Evolutionary conservation across 1,140 invertebrate genomes (phyloP).

Genomic region (Eupeodes corollae): DNA sequence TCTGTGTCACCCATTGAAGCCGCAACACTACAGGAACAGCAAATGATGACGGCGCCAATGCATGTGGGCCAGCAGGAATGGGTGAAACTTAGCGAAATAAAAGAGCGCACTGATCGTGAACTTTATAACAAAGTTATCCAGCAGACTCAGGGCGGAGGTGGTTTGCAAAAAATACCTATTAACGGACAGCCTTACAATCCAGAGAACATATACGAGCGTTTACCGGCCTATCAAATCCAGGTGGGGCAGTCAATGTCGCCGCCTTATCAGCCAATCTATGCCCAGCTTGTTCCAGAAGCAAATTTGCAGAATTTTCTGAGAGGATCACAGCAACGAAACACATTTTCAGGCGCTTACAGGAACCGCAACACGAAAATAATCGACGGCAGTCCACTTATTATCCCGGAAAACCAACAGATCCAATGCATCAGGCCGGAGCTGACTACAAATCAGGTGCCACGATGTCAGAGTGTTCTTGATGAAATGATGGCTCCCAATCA

Average conservation of each 20-base stretch:
- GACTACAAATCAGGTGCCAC: conserved; percentile 7
- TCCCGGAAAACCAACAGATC: not conserved
- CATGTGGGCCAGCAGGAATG: conserved; percentile 15
- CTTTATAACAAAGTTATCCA: conserved; percentile 25
- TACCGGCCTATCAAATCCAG: conserved; percentile 11
- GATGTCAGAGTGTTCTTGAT: conserved; percentile 30
- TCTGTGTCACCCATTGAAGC: not conserved
- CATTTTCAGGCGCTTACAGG: conserved; percentile 22
- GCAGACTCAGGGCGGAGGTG: conserved; percentile 13
- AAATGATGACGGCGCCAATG: not conserved
- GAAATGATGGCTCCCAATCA: conserved; percentile 11
- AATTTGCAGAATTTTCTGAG: conserved; percentile 15
- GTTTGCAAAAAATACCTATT: not conserved
- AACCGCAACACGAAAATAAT: conserved; percentile 18
- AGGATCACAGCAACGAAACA: conserved; percentile 28
- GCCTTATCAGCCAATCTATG: not conserved
- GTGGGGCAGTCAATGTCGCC: not conserved
- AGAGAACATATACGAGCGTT: conserved; percentile 31
- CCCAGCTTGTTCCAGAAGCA: conserved; percentile 1
- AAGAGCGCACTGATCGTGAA: conserved; percentile 28
- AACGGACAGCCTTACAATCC: conserved; percentile 2
- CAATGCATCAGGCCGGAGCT: not conserved
- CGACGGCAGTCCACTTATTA: conserved; percentile 4
- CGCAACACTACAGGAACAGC: not conserved
- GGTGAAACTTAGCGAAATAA: conserved; percentile 28